These are phyloP conservation scores for Pseudomyrmex pallidus DNA, from an alignment of 1,140 invertebrate genomes.

Conservation along the genomic window DNA sequence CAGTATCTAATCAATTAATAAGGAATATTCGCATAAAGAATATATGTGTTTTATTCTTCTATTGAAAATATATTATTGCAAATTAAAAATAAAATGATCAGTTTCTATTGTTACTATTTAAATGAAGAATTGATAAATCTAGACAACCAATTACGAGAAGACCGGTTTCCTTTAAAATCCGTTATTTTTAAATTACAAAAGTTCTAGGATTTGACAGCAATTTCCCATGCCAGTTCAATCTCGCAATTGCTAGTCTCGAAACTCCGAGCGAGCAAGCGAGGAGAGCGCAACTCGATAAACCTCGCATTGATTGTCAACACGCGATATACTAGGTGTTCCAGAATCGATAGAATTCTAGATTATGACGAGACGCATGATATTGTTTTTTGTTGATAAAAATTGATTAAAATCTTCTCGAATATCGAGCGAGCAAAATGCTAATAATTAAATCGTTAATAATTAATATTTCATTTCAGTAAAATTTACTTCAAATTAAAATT, in stretches of 20 bases:
- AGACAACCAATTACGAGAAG: neutral
- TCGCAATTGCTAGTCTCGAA: constrained; percentile 24
- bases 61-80: neutral
- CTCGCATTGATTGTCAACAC: constrained; percentile 66
- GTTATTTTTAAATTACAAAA: constrained; percentile 11
- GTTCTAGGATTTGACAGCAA: neutral
- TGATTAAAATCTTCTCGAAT: neutral
- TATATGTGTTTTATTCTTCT: neutral
- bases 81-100: neutral
- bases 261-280: constrained; percentile 14
- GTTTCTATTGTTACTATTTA: neutral
- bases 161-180: neutral
- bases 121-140: neutral
- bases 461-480: too few relatives aligned
- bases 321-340: constrained; percentile 45
- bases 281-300: constrained; percentile 59
- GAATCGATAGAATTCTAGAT: neutral
- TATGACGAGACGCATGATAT: too few relatives aligned
- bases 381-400: neutral
- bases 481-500: too few relatives aligned
- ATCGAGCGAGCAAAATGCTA: neutral
- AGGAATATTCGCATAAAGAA: neutral
- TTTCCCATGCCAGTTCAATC: constrained; percentile 1
- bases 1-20: neutral
- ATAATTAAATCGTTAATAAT: too few relatives aligned